Percentiles rank a stretch among this genome's conserved stretches.
Evolutionary conservation across 2,797 vertebrate species (phyloP).

Genomic region (Dallia pectoralis): DNA sequence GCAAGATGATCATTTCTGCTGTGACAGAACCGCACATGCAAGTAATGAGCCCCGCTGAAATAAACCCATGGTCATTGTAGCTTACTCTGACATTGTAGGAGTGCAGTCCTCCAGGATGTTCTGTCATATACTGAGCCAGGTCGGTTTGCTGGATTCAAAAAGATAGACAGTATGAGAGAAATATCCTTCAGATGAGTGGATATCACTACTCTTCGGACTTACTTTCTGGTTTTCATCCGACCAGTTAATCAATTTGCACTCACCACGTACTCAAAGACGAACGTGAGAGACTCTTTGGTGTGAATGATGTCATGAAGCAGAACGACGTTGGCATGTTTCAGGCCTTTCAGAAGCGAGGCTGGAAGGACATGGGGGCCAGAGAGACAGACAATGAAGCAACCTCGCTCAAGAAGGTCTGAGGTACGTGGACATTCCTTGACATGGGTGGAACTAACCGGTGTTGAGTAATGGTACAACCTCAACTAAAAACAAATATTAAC

Average conservation of each 20-base stretch:
- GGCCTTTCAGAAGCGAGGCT: slow-evolving; percentile 88
- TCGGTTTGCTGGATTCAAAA: slow-evolving; percentile 80
- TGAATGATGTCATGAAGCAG: slow-evolving; percentile 92
- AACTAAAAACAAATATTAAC: too few species aligned
- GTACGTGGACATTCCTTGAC: too few species aligned
- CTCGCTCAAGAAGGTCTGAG: too few species aligned
- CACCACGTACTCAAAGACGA: slow-evolving; percentile 92
- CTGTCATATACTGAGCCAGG: slow-evolving; percentile 84
- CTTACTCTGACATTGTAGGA: slow-evolving; percentile 79
- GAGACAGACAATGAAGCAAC: slow-evolving; percentile 17
- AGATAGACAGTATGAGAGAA: background rate
- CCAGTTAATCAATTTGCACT: slow-evolving; percentile 52
- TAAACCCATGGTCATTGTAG: background rate
- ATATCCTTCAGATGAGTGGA: background rate
- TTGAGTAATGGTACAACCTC: too few species aligned
- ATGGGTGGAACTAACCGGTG: too few species aligned
- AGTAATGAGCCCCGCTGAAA: too few species aligned
- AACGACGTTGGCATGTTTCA: slow-evolving; percentile 91
- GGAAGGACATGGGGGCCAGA: slow-evolving; percentile 33
- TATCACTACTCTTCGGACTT: background rate
- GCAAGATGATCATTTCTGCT: background rate
- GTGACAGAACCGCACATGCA: background rate
- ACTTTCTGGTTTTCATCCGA: background rate
- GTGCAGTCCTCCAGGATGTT: slow-evolving; percentile 86
- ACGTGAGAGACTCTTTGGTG: slow-evolving; percentile 83